Evolutionary conservation across 2,888 invertebrate genomes (phyloP), one percentile per base, ranked within the genome.

Genomic region (Allygus modestus): DNA sequence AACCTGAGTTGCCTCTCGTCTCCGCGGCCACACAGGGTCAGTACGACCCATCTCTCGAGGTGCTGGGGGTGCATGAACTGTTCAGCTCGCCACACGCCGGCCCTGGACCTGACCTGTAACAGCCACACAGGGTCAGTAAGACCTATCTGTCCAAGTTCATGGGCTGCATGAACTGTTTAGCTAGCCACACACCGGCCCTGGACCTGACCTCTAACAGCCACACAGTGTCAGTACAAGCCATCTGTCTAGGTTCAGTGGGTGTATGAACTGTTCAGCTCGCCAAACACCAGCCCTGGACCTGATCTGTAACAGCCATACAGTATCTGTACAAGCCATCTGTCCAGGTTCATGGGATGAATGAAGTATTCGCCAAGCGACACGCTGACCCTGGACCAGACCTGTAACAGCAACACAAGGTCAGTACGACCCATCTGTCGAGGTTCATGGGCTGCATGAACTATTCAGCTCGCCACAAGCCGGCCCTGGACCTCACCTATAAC

Each of bases 171-270:
- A 84, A 73, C 20, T 23, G 65, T 15, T 28, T 15, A 9, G 84
- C 28, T 37, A 73, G 46, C 84, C 84, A 84, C 12, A 73, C 81
- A 17, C 84, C 84, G 1, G 37, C 43, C 37, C 26, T 43, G 1
- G 43, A 37, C 23, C 73, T 37, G 7, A 73, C 73, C 73, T 73
- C 7, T 0, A 54, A 54, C 20, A 54, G n/a, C 2, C 51, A 41
- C 41, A 26, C 65, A 79, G 51, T 23, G 81, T 54, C 17, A 84
- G 20, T 17, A 84, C 71, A 20, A 69, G 20, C 84, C 84, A 84
- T 17, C 33, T 84, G 15, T 51, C 17, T 2, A 84, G 71, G 54
- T 65, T 20, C 15, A 0, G 23, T 2, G 81, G 37, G 2, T 46
- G 17, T 26, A 84, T 46, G 33, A 84, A 73, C 20, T 23, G 65